phyloP scores from a whole-genome alignment of 2,113 vertebrate genomes.

The Hippoglossus stenolepis region DNA sequence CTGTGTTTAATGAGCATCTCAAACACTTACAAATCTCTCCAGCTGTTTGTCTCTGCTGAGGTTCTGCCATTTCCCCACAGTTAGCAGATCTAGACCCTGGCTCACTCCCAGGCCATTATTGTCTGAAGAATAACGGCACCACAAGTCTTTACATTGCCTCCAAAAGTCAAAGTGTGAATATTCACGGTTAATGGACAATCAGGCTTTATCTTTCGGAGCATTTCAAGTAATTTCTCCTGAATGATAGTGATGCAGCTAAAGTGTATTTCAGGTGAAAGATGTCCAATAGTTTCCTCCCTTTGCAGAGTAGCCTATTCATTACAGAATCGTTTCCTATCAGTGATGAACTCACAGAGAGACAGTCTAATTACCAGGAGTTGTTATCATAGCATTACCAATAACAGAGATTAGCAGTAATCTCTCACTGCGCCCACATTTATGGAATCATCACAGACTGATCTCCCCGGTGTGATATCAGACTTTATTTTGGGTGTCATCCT shows the following conservation, averaged over 20 bases:
- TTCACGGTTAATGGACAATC: slow-evolving; percentile 8
- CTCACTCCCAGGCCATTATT: slow-evolving; percentile 18
- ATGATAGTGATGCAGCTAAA: slow-evolving; percentile 12
- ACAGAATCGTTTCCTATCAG: slow-evolving; percentile 51
- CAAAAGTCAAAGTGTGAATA: slow-evolving; percentile 14
- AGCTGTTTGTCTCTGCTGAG: slow-evolving; percentile 43
- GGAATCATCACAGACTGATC: slow-evolving; percentile 43
- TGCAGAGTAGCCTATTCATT: slow-evolving; percentile 46
- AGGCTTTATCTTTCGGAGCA: not conserved
- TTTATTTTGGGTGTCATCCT: slow-evolving; percentile 27
- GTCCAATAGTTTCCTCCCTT: slow-evolving; percentile 34
- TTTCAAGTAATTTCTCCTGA: not conserved
- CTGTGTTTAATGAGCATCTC: slow-evolving; percentile 60
- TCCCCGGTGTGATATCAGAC: slow-evolving; percentile 33
- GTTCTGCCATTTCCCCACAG: slow-evolving; percentile 11
- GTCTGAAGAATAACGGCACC: slow-evolving; percentile 22
- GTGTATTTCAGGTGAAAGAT: slow-evolving; percentile 40
- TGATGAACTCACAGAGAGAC: slow-evolving; percentile 66
- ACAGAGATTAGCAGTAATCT: slow-evolving; percentile 68
- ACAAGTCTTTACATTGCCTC: slow-evolving; percentile 8
- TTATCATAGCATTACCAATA: slow-evolving; percentile 68
- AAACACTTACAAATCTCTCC: slow-evolving; percentile 56
- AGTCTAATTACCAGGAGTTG: slow-evolving; percentile 68
- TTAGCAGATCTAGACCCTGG: slow-evolving; percentile 23
- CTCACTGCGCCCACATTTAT: slow-evolving; percentile 40